Conservation (phyloP, 2,113 vertebrate species). For the Limanda limanda region DNA sequence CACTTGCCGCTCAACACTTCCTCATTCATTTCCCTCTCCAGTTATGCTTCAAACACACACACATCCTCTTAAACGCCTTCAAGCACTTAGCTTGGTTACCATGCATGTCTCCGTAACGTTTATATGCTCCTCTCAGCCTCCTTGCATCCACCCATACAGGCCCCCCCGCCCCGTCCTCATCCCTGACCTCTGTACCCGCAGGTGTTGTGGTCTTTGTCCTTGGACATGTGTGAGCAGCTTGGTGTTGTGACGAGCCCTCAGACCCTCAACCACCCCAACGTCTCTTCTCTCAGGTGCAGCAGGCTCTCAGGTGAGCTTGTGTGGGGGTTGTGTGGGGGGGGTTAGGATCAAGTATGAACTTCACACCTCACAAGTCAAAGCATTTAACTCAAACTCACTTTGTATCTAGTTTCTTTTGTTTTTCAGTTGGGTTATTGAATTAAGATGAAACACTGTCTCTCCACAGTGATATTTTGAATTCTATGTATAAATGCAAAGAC, state of each 20-base stretch:
- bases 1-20: constrained; percentile 49
- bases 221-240: constrained; percentile 83
- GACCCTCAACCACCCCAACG: constrained; percentile 70
- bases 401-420: background rate
- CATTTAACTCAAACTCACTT: background rate
- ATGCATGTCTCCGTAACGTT: constrained; percentile 61
- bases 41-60: constrained; percentile 53
- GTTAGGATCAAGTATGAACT: constrained; percentile 49
- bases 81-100: constrained; percentile 70
- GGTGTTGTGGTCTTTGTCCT: constrained; percentile 91
- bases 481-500: no score
- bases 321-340: constrained; percentile 3
- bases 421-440: background rate
- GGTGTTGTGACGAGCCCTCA: constrained; percentile 84
- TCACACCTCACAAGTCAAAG: constrained; percentile 56
- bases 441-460: no score
- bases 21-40: constrained; percentile 50
- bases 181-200: constrained; percentile 89
- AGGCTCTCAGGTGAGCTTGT: constrained; percentile 64
- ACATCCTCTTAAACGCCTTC: constrained; percentile 69
- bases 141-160: constrained; percentile 57
- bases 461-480: no score
- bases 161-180: constrained; percentile 21
- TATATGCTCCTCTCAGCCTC: constrained; percentile 42
- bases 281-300: constrained; percentile 64